These are phyloP conservation scores for Epistrophella euchroma DNA, from an alignment of 2,888 invertebrate species.

Conservation along the genomic window DNA sequence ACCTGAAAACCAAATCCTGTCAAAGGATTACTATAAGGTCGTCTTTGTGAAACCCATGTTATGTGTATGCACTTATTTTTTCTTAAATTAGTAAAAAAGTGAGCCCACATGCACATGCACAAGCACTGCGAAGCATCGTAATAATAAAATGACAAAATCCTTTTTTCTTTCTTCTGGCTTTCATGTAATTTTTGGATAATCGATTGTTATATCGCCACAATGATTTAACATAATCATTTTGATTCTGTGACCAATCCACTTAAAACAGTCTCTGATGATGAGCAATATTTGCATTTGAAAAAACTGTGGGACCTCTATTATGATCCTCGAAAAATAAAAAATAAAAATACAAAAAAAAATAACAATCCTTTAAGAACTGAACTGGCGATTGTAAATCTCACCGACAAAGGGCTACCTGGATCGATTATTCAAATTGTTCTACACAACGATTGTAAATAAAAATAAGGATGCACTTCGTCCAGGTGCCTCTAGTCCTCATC, in stretches of 20 bases:
- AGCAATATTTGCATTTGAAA: slow-evolving; percentile 50
- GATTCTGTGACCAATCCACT: slow-evolving; percentile 73
- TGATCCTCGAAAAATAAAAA: neutral
- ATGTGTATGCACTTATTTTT: neutral
- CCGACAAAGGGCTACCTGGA: slow-evolving; percentile 75
- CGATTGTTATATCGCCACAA: slow-evolving; percentile 45
- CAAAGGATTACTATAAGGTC: neutral
- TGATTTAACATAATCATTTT: slow-evolving; percentile 72
- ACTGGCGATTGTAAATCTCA: slow-evolving; percentile 30
- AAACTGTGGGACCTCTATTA: slow-evolving; percentile 23
- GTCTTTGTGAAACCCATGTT: neutral
- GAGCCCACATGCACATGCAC: slow-evolving; percentile 30
- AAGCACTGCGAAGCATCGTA: slow-evolving; percentile 23
- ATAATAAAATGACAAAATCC: slow-evolving; percentile 40
- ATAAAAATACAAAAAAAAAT: neutral
- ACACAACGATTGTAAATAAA: slow-evolving; percentile 74
- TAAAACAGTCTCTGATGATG: slow-evolving; percentile 45
- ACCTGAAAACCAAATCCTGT: neutral
- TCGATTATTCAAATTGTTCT: slow-evolving; percentile 76
- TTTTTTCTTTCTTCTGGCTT: slow-evolving; percentile 22
- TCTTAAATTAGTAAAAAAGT: neutral
- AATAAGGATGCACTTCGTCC: slow-evolving; percentile 62
- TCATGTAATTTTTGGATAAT: slow-evolving; percentile 15
- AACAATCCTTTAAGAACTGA: neutral
- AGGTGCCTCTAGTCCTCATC: slow-evolving; percentile 57